Conservation (phyloP, 2,888 invertebrate species). For the Lasioglossum lativentre region DNA sequence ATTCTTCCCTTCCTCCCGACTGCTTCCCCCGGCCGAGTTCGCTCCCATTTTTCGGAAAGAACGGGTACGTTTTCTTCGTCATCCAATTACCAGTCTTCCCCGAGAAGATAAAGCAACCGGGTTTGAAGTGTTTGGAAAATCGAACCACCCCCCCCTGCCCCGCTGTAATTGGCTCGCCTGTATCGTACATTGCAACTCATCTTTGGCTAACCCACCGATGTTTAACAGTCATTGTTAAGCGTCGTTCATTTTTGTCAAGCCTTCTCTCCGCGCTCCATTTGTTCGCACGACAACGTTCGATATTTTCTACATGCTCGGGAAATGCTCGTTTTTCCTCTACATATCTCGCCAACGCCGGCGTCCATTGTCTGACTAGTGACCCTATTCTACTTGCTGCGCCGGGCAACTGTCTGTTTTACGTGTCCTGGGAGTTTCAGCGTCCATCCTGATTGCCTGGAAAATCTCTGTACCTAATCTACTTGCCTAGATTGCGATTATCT, state of each 20-base stretch:
- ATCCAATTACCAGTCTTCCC: background rate
- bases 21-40: background rate
- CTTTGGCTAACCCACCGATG: background rate
- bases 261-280: background rate
- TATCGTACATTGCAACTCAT: background rate
- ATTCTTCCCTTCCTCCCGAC: background rate
- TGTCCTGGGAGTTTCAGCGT: background rate
- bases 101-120: background rate
- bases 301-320: background rate
- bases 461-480: background rate
- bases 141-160: background rate
- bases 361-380: background rate
- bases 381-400: background rate
- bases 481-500: background rate
- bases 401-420: background rate
- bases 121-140: background rate
- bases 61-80: background rate
- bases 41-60: constrained; percentile 2
- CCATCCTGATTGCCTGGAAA: background rate
- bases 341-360: background rate
- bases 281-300: background rate
- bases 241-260: background rate
- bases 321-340: background rate
- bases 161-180: background rate
- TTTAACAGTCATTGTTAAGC: background rate